Percentiles rank a stretch among this genome's conserved stretches.
phyloP scores from a whole-genome alignment of 2,888 invertebrate genomes.

The Trachelus tabidus region DNA sequence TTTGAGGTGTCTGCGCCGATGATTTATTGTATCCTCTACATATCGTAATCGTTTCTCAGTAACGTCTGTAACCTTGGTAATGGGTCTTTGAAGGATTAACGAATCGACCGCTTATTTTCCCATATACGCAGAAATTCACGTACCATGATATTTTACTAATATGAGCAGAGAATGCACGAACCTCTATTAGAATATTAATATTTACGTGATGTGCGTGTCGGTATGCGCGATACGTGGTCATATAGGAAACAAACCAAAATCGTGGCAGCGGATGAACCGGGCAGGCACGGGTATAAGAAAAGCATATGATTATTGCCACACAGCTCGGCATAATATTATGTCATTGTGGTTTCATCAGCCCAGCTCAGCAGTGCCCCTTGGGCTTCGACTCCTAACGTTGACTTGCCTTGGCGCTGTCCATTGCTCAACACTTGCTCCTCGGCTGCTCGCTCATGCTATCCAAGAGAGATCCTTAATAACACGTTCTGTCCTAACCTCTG shows the following conservation, averaged over 20 bases:
- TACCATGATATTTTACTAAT: neutral
- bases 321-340: conserved; percentile 48
- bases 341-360: conserved; percentile 51
- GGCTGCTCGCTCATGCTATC: conserved; percentile 21
- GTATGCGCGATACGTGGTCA: neutral
- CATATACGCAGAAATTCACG: neutral
- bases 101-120: neutral
- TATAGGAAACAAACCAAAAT: neutral
- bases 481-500: conserved; percentile 50
- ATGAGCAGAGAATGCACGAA: neutral
- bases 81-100: neutral
- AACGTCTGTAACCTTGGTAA: neutral
- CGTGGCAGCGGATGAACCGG: neutral
- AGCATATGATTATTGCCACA: conserved; percentile 45
- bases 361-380: conserved; percentile 18
- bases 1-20: neutral
- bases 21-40: neutral
- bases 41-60: neutral
- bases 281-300: conserved; percentile 13
- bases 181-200: neutral
- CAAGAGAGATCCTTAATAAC: conserved; percentile 48
- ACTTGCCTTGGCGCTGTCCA: conserved; percentile 13
- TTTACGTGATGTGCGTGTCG: neutral
- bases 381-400: conserved; percentile 17
- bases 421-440: conserved; percentile 30